Percentiles rank a stretch among this genome's conserved stretches.
Evolutionary conservation across 2,888 invertebrate genomes (phyloP).

Genomic region (Brassicogethes aeneus): DNA sequence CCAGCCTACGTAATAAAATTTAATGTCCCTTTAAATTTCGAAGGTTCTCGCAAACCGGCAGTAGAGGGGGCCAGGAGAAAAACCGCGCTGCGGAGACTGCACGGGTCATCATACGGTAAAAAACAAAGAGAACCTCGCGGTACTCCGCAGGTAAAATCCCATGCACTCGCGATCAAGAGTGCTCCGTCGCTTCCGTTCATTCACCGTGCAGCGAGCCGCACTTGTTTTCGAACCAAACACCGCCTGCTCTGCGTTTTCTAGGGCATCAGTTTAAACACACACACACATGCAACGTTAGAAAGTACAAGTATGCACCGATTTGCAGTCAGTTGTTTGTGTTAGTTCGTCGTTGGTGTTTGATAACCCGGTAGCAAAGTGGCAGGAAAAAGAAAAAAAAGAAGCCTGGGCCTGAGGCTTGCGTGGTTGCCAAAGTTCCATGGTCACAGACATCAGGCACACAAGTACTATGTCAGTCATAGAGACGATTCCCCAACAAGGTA

Average conservation of each 20-base stretch:
- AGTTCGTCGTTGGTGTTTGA: neutral
- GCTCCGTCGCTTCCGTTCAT: no score
- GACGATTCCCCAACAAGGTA: slow-evolving; percentile 10
- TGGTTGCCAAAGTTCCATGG: slow-evolving; percentile 17
- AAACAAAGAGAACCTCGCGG: no score
- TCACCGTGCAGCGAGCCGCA: neutral
- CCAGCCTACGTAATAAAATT: no score
- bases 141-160: no score
- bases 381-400: slow-evolving; percentile 16
- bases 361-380: no score
- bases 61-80: no score
- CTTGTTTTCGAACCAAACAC: neutral
- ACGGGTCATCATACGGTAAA: no score
- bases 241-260: neutral
- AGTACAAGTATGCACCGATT: neutral
- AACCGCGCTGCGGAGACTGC: no score
- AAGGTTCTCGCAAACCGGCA: no score
- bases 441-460: slow-evolving; percentile 18
- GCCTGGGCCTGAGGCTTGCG: slow-evolving; percentile 18
- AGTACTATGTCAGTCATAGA: slow-evolving; percentile 17
- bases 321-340: slow-evolving; percentile 17
- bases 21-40: no score
- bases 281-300: neutral
- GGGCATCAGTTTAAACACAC: neutral
- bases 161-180: no score